Percentiles rank a stretch among this genome's conserved stretches.
Evolutionary conservation across 35 echinoderm and acorn worm species (phyloP).

Genomic region (Eucidaris tribuloides): DNA sequence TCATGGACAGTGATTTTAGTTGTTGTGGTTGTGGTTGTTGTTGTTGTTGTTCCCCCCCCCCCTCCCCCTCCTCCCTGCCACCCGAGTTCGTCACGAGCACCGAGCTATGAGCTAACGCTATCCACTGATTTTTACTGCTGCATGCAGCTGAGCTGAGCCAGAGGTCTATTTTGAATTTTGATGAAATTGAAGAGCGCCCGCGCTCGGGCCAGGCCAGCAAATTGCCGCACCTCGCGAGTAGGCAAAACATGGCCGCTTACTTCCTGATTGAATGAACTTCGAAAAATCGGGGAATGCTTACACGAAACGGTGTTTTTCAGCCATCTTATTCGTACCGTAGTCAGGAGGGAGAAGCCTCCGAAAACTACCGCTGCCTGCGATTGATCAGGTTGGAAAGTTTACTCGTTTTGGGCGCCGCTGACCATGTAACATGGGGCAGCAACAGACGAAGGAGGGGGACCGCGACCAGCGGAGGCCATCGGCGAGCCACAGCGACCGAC

Average conservation of each 20-base stretch:
- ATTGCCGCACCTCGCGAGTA: constrained; percentile 13
- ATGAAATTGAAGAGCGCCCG: too few species aligned
- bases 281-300: neutral
- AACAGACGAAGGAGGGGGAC: constrained; percentile 25
- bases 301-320: neutral
- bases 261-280: constrained; percentile 21
- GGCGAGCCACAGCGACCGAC: constrained; percentile 19
- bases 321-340: neutral
- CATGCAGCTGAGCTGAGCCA: too few species aligned
- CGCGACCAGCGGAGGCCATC: constrained; percentile 27
- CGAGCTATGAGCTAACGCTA: too few species aligned
- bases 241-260: constrained; percentile 17
- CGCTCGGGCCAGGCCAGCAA: neutral
- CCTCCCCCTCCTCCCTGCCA: too few species aligned
- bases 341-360: neutral
- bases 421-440: constrained; percentile 28
- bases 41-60: too few species aligned
- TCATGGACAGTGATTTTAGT: too few species aligned
- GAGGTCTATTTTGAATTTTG: too few species aligned
- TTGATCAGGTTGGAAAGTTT: neutral
- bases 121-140: too few species aligned
- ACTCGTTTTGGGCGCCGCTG: neutral
- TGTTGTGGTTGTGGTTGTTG: too few species aligned
- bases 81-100: too few species aligned
- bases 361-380: neutral